A percentile compares a stretch with the other conserved stretches of the same genome.
Evolutionary conservation across 2,888 invertebrate genomes (phyloP).

Genomic region (Hypolimnas misippus): DNA sequence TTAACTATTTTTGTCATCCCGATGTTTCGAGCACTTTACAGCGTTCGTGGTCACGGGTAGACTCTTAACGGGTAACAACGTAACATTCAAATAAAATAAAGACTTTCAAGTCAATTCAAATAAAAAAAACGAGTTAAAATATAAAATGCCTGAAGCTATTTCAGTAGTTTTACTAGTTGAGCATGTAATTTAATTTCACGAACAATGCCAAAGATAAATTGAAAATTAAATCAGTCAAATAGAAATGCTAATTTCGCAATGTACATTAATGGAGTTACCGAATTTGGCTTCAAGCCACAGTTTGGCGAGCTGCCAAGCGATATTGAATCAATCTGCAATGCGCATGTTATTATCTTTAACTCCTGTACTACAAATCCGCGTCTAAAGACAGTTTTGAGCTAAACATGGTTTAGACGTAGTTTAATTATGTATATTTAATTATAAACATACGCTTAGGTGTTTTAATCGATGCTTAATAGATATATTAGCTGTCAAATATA

Average conservation of each 20-base stretch:
- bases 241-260: not conserved
- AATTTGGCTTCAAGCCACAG: not conserved
- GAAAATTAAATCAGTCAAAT: not conserved
- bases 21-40: no score
- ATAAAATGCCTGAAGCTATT: not conserved
- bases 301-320: conserved; percentile 16
- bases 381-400: no score
- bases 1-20: no score
- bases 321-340: conserved; percentile 32
- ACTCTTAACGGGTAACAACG: no score
- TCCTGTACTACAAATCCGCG: no score
- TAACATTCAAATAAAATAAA: no score
- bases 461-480: no score
- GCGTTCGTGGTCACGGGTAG: no score
- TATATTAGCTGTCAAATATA: no score
- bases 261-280: not conserved
- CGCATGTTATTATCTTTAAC: conserved; percentile 21
- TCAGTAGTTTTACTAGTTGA: not conserved
- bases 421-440: no score
- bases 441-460: no score
- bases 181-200: not conserved
- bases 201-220: not conserved
- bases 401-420: no score
- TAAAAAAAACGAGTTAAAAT: not conserved
- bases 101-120: not conserved